These are phyloP conservation scores for Frankliniella fusca DNA, from an alignment of 2,888 invertebrate species.

Conservation along the genomic window DNA sequence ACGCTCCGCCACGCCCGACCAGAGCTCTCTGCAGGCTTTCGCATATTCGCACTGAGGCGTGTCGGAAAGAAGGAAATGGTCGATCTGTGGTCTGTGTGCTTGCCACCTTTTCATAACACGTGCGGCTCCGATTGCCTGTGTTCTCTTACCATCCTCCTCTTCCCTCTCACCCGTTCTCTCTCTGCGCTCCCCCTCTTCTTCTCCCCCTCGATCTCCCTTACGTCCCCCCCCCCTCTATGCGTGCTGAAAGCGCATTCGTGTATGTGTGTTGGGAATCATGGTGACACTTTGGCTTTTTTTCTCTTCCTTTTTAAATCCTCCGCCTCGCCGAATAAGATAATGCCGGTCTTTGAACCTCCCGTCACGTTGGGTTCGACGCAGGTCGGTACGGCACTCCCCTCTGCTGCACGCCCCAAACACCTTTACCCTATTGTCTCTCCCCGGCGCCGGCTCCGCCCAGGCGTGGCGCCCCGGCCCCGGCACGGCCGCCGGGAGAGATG, in stretches of 20 bases:
- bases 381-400: no score
- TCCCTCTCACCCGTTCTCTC: not conserved
- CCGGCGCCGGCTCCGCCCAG: no score
- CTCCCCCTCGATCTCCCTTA: not conserved
- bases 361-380: no score
- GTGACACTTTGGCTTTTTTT: not conserved
- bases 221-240: not conserved
- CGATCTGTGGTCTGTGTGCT: not conserved
- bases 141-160: not conserved
- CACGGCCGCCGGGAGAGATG: not conserved
- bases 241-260: not conserved
- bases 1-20: not conserved
- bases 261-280: not conserved
- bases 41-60: not conserved
- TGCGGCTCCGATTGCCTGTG: not conserved
- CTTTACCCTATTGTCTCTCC: no score
- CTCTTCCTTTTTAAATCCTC: not conserved
- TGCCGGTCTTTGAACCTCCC: not conserved
- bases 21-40: not conserved
- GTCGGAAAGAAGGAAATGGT: not conserved
- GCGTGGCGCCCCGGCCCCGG: no score
- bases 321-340: not conserved
- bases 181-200: not conserved
- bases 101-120: no score
- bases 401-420: no score